Evolutionary conservation across 2,113 vertebrate genomes (phyloP).

Genomic region (Phrynosoma blainvillii): DNA sequence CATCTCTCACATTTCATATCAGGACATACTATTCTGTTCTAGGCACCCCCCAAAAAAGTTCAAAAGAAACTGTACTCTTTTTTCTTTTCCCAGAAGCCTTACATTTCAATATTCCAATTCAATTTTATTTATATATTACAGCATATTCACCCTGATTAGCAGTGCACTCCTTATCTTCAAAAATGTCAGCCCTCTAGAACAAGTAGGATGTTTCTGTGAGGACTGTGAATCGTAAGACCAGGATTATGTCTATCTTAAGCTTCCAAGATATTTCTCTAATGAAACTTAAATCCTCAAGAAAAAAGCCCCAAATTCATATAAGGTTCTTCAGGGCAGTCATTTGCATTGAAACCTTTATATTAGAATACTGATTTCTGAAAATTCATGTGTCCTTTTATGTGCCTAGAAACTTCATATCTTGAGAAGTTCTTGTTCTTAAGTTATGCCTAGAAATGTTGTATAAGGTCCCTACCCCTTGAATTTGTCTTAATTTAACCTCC

Average conservation of each 20-base stretch:
- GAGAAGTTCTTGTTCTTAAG: conserved; percentile 20
- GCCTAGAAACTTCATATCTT: conserved; percentile 28
- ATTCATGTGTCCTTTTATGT: conserved; percentile 39
- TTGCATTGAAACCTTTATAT: conserved; percentile 47
- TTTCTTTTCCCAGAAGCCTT: not conserved
- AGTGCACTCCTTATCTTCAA: not conserved
- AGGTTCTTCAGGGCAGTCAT: conserved; percentile 28
- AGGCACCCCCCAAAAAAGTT: not conserved
- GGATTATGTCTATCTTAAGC: accelerated
- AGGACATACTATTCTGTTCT: conserved; percentile 19
- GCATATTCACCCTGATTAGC: not conserved
- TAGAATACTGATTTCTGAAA: conserved; percentile 27
- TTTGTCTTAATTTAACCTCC: conserved; percentile 54
- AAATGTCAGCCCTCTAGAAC: not conserved
- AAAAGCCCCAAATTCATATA: conserved; percentile 41
- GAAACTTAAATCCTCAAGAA: conserved; percentile 41
- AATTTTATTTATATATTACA: conserved; percentile 15
- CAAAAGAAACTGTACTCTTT: not conserved
- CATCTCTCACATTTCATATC: not conserved
- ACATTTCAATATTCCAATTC: conserved; percentile 12
- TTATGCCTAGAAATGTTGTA: conserved; percentile 35
- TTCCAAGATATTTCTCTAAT: conserved; percentile 26
- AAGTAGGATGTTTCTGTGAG: not conserved
- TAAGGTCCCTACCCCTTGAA: conserved; percentile 43
- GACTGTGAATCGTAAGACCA: not conserved